Evolutionary conservation across 2,797 vertebrate species (phyloP), one percentile per base, ranked within the genome.

Genomic region (Todus mexicanus): DNA sequence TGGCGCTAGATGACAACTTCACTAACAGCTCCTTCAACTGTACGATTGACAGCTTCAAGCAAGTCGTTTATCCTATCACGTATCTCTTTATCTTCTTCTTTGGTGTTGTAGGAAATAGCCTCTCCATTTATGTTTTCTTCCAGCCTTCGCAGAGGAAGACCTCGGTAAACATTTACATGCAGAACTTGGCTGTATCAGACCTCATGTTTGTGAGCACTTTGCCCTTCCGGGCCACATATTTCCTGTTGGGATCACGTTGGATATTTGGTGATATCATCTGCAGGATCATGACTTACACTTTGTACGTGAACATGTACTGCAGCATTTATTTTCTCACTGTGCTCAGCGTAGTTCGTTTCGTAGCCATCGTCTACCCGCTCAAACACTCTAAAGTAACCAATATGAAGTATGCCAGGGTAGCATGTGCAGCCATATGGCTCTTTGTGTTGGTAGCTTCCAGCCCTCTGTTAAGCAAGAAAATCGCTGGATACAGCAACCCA

Each of bases 281-380:
- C 96, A 97, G 97, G 81, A 85, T 98, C 65, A 93, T 98, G 92
- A 98, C 97, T 26, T 98, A 97, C 25, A 84, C 94, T n/a, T 89
- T 98, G 47, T 98, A 98, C 1, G 88, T 97, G 74, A 98, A 98
- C 82, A 98, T 98, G 98, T 98, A 98, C 35, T 95, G 97, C 89
- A 98, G 98, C 94, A 97, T 98, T 91, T 98, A 98, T 66, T 98
- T 98, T 84, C 95, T 98, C 66, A 96, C 97, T 0, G 72, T 97
- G 48, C 93, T 98, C 79, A 98, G 98, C 0, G 23, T 98, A 23
- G 89, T 98, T 87, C 97, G 97, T 54, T 98, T 97, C 31, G 15
- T 96, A 54, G 98, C 98, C 64, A 96, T 98, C 0, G 95, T 96
- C 66, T 95, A 96, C 73, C 98, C 98, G 0, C 97, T 98, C 78